A percentile compares a stretch with the other conserved stretches of the same genome.
Conservation (phyloP, 2,888 invertebrate genomes). For the Linnaemya vulpina region DNA sequence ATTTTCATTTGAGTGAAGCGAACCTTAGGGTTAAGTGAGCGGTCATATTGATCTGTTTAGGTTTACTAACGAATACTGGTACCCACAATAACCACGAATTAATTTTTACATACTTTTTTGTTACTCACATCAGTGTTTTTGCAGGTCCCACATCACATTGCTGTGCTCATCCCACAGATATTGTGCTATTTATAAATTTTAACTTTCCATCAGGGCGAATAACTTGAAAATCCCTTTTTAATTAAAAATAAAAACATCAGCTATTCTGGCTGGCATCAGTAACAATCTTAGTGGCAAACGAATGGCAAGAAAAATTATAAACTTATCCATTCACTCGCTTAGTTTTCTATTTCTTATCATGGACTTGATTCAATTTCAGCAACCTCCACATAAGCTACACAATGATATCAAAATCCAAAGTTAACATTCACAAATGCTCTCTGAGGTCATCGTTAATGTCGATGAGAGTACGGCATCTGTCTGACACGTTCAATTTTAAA, state of each 20-base stretch:
- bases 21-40: not conserved
- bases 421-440: not conserved
- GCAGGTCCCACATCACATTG: too few species aligned
- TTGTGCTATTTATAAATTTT: not conserved
- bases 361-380: not conserved
- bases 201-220: not conserved
- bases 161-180: not conserved
- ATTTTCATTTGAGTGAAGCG: not conserved
- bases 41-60: slow-evolving; percentile 1
- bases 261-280: not conserved
- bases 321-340: not conserved
- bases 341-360: slow-evolving; percentile 1
- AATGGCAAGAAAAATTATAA: not conserved
- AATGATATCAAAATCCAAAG: not conserved
- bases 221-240: slow-evolving; percentile 10
- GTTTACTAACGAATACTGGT: not conserved
- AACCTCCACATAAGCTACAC: not conserved
- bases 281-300: not conserved
- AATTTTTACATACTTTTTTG: not conserved
- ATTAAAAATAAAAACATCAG: not conserved
- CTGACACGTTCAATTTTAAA: not conserved
- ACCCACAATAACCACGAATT: not conserved
- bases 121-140: not conserved
- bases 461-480: not conserved
- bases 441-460: not conserved